These are phyloP conservation scores for Phenganax stokvisi DNA, from an alignment of 92 coral and sea anemone genomes.

Conservation along the genomic window DNA sequence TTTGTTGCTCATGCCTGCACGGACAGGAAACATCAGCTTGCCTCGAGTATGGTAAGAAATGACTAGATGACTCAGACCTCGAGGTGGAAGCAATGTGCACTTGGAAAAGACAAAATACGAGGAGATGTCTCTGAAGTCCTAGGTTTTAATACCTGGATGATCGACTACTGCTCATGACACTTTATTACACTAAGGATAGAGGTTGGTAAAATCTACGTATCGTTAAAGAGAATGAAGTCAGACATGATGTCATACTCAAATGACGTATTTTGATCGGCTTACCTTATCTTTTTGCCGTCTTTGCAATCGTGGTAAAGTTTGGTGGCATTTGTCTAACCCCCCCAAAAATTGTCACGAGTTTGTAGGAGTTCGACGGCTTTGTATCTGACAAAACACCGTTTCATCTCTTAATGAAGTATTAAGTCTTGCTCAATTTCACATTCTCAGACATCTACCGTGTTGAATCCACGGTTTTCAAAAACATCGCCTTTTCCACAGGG, in stretches of 20 bases:
- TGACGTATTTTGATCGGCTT: background rate
- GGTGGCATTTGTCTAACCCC: background rate
- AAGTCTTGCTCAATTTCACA: background rate
- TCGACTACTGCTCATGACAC: too few species aligned
- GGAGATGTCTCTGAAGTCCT: conserved; percentile 7
- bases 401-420: background rate
- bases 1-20: background rate
- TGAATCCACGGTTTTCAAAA: too few species aligned
- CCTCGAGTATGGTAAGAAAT: too few species aligned
- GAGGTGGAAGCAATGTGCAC: conserved; percentile 16
- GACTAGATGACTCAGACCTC: conserved; percentile 8
- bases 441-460: background rate
- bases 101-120: background rate
- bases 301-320: background rate
- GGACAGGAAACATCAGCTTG: background rate
- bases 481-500: too few species aligned
- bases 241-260: background rate
- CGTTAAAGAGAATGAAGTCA: background rate
- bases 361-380: conserved; percentile 16
- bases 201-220: background rate
- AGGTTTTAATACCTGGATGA: too few species aligned
- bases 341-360: background rate
- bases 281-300: conserved; percentile 18
- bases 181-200: too few species aligned
- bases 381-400: conserved; percentile 5